phyloP scores from a whole-genome alignment of 1,140 invertebrate species.

The Akabosia matsudoensis region DNA sequence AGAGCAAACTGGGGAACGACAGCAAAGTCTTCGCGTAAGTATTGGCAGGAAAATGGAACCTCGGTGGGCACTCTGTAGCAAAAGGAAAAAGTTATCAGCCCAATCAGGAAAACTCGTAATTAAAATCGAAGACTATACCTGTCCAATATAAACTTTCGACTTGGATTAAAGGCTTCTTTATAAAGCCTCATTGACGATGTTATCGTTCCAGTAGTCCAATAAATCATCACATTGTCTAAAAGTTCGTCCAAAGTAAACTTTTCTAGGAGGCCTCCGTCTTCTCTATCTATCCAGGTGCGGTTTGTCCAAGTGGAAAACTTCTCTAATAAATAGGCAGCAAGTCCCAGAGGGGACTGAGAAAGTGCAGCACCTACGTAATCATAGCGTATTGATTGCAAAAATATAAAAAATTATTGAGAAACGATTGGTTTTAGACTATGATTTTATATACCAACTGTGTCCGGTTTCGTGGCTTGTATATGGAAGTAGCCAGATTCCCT shows the following conservation, averaged over 20 bases:
- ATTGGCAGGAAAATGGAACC: not conserved
- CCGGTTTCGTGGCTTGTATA: slow-evolving; percentile 58
- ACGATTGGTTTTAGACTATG: too few species aligned
- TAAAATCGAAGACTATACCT: not conserved
- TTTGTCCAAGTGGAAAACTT: slow-evolving; percentile 80
- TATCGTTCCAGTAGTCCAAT: slow-evolving; percentile 74
- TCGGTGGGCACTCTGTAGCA: not conserved
- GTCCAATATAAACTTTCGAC: not conserved
- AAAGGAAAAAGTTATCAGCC: not conserved
- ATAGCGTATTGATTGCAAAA: slow-evolving; percentile 58
- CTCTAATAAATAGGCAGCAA: slow-evolving; percentile 79
- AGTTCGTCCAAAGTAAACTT: slow-evolving; percentile 68
- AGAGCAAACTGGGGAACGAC: not conserved
- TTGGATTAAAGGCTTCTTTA: slow-evolving; percentile 59
- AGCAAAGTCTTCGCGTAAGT: not conserved
- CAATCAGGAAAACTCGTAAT: not conserved
- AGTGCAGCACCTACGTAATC: slow-evolving; percentile 52
- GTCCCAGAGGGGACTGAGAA: slow-evolving; percentile 59
- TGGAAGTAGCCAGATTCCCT: slow-evolving; percentile 60
- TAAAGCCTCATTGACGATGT: slow-evolving; percentile 74
- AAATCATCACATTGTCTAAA: slow-evolving; percentile 84
- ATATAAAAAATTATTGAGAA: too few species aligned
- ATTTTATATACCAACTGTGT: slow-evolving; percentile 53
- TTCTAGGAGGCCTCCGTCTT: slow-evolving; percentile 68
- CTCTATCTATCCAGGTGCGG: slow-evolving; percentile 54